These are phyloP conservation scores for Antechinus stuartii DNA, from an alignment of 2,113 vertebrate species.

Conservation along the genomic window DNA sequence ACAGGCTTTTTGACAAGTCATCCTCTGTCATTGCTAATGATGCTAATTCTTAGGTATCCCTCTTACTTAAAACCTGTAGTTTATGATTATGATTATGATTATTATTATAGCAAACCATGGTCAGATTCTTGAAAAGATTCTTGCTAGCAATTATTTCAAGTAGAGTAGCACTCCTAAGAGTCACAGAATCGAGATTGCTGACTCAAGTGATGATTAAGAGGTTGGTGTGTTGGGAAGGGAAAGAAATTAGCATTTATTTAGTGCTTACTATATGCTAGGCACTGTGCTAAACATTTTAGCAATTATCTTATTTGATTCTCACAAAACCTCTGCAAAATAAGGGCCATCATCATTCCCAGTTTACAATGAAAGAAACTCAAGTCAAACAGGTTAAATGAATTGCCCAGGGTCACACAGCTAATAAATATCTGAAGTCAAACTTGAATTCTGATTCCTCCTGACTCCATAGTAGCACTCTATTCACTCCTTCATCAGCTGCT, in stretches of 20 bases:
- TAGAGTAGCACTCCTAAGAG: slow-evolving; percentile 47
- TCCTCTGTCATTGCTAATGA: background rate
- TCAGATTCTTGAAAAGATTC: slow-evolving; percentile 30
- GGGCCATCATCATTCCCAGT: background rate
- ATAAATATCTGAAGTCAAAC: background rate
- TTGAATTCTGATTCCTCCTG: background rate
- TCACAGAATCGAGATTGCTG: background rate
- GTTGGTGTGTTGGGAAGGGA: background rate
- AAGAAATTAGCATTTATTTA: background rate
- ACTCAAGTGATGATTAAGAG: slow-evolving; percentile 26
- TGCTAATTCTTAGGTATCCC: background rate
- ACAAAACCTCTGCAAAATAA: background rate
- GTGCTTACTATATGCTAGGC: background rate
- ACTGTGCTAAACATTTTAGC: background rate
- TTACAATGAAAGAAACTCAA: background rate
- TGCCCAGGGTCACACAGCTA: background rate
- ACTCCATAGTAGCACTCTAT: background rate
- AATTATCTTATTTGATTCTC: background rate
- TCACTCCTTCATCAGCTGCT: background rate
- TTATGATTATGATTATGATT: background rate
- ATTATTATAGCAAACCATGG: slow-evolving; percentile 53
- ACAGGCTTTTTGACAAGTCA: background rate
- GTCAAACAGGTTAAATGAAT: background rate
- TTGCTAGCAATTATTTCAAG: background rate
- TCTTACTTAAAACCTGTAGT: background rate